Base-by-base conservation (phyloP, 1,140 invertebrate genomes). In the Nephotettix cincticeps region DNA sequence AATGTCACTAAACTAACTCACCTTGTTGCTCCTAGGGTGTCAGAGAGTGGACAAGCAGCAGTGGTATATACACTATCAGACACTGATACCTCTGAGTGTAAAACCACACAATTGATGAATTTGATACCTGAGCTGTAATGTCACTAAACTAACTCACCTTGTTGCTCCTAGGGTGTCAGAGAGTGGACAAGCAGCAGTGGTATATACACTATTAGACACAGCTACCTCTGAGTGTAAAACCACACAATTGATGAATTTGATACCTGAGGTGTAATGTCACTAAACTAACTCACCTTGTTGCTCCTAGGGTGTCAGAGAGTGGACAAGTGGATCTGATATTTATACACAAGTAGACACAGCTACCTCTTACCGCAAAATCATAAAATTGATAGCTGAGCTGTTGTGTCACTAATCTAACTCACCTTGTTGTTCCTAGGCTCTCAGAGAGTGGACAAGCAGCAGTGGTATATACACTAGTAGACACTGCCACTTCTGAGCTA, bases 201-300 rank as follows among this genome's bases (percentile, higher is more conserved):
- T 89, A 27, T 81, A 90, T 71, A 88, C 87, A 9, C 77, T 89
- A 64, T 83, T 86, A 40, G 88, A 90, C 72, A 86, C 85, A 47
- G 85, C 82, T 72, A 83, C 47, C 3, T 25, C 23, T 6, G 17
- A 25, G 6, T 54, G n/a, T n/a, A 19, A 54, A 4, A 19, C 4
- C 17, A 54, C 3, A n/a, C 47, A n/a, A 6, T 6, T 54, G 47
- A 4, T 4, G 47, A 4, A 4, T n/a, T 6, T 54, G 17, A 54
- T n/a, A 54, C 17, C 23, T 19, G 17, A 36, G 32, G 32, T 54
- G 47, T n/a, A n/a, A n/a, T n/a, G n/a, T 25, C 54, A 14, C 4
- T 58, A 51, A 4, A 58, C 9, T 25, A 58, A 58, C 28, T 13
- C 21, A 11, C 21, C 25, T 21, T 21, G 21, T 21, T 25, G 28